Evolutionary conservation across 1,140 invertebrate genomes (phyloP).

Genomic region (Hycleus cichorii): DNA sequence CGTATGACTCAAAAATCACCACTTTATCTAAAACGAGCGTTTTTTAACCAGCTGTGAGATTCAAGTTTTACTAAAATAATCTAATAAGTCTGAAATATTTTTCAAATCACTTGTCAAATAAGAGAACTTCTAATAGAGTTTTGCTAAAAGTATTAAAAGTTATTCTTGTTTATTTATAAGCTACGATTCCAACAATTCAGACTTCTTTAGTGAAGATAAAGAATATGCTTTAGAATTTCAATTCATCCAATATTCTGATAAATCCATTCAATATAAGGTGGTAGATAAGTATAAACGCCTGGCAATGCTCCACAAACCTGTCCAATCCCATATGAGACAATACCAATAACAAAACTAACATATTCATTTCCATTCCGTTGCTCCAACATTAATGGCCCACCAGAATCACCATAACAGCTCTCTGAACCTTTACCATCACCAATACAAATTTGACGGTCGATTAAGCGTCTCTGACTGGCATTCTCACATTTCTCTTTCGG

Average conservation of each 20-base stretch:
- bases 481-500: slow-evolving; percentile 14
- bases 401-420: slow-evolving; percentile 51
- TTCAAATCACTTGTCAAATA: no score
- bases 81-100: no score
- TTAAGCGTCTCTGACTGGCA: slow-evolving; percentile 6
- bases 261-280: slow-evolving; percentile 50
- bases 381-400: slow-evolving; percentile 50
- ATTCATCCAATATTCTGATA: slow-evolving; percentile 4
- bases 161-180: no score
- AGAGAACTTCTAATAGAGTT: no score
- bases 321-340: slow-evolving; percentile 52
- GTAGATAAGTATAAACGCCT: slow-evolving; percentile 52
- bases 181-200: no score
- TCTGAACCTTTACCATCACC: slow-evolving; percentile 41
- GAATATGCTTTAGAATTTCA: no score
- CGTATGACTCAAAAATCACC: no score
- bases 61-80: no score
- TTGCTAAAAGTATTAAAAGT: no score
- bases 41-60: no score
- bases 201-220: no score
- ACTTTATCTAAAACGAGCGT: no score
- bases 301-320: slow-evolving; percentile 45
- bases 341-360: slow-evolving; percentile 38
- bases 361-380: slow-evolving; percentile 13
- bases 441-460: slow-evolving; percentile 40